Conservation (phyloP, 2,888 invertebrate species). For the Mesorhabditis spiculigera region DNA sequence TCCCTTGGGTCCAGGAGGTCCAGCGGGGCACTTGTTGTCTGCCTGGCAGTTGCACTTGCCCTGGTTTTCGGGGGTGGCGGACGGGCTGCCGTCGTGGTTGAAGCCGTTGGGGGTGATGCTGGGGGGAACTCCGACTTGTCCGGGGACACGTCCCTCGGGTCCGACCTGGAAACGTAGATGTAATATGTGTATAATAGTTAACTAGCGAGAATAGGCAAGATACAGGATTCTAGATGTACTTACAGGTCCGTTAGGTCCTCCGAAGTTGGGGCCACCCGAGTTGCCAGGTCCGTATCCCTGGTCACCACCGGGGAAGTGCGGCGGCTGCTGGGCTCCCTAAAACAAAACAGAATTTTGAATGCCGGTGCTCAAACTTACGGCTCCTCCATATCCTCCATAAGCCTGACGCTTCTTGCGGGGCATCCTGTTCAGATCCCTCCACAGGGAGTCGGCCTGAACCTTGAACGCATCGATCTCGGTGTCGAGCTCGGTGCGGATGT, state of each 20-base stretch:
- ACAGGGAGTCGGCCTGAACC: slow-evolving; percentile 30
- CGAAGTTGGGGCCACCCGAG: slow-evolving; percentile 26
- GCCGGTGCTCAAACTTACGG: slow-evolving; percentile 7
- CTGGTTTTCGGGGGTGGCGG: slow-evolving; percentile 8
- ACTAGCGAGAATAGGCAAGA: background rate
- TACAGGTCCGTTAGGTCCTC: slow-evolving; percentile 13
- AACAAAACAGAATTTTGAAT: too few relatives aligned
- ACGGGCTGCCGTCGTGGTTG: slow-evolving; percentile 8
- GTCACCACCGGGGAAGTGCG: slow-evolving; percentile 4
- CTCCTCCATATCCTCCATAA: slow-evolving; percentile 37
- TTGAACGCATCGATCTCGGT: slow-evolving; percentile 45
- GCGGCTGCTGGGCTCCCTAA: background rate
- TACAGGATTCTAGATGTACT: background rate
- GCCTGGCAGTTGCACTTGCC: slow-evolving; percentile 39
- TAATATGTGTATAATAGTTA: too few relatives aligned
- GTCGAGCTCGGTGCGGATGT: slow-evolving; percentile 35
- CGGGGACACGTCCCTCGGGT: slow-evolving; percentile 15
- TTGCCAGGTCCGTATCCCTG: slow-evolving; percentile 18
- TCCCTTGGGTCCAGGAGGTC: slow-evolving; percentile 43
- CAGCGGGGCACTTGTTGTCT: slow-evolving; percentile 41
- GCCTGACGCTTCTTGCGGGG: slow-evolving; percentile 32
- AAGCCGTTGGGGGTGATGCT: slow-evolving; percentile 17
- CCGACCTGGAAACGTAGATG: slow-evolving; percentile 4
- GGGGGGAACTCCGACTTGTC: slow-evolving; percentile 19
- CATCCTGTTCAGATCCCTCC: slow-evolving; percentile 31